Evolutionary conservation across 1,140 invertebrate species (phyloP).

Genomic region (Drosophila simulans): DNA sequence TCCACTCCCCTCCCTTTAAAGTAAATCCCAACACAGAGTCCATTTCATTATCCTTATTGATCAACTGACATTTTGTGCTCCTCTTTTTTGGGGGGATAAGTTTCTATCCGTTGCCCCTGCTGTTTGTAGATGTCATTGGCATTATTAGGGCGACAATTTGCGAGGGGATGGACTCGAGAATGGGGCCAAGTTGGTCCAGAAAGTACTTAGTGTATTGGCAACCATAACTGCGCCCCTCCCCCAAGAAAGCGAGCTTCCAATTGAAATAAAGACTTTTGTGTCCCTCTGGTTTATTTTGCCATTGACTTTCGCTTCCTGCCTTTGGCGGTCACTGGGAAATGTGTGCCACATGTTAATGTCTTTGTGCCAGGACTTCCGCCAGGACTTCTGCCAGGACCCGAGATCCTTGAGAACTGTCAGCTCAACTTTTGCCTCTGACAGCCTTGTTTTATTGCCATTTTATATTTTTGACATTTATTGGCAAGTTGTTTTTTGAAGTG

Average conservation of each 20-base stretch:
- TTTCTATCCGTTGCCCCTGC: conserved; percentile 22
- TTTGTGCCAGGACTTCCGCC: conserved; percentile 37
- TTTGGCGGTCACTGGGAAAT: conserved; percentile 42
- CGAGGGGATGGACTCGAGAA: conserved; percentile 5
- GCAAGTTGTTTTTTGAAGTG: conserved; percentile 58
- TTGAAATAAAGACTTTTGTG: conserved; percentile 49
- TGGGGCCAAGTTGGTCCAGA: conserved; percentile 27
- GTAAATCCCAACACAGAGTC: too few relatives aligned
- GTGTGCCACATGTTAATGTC: conserved; percentile 63
- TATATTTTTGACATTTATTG: conserved; percentile 65
- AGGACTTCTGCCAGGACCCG: not conserved
- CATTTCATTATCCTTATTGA: conserved; percentile 52
- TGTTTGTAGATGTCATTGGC: conserved; percentile 54
- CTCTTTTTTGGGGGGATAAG: conserved; percentile 3
- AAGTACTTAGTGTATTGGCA: conserved; percentile 59
- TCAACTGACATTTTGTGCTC: conserved; percentile 19
- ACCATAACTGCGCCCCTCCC: conserved; percentile 1
- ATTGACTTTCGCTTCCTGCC: conserved; percentile 52
- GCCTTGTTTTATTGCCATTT: conserved; percentile 52
- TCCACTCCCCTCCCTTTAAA: not conserved
- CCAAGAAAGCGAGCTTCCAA: conserved; percentile 2
- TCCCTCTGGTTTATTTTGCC: conserved; percentile 39
- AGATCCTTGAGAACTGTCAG: conserved; percentile 22
- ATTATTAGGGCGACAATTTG: conserved; percentile 58
- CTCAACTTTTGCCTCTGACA: conserved; percentile 56